Conservation (phyloP, 2,113 vertebrate genomes). For the Siphamia tubifer region DNA sequence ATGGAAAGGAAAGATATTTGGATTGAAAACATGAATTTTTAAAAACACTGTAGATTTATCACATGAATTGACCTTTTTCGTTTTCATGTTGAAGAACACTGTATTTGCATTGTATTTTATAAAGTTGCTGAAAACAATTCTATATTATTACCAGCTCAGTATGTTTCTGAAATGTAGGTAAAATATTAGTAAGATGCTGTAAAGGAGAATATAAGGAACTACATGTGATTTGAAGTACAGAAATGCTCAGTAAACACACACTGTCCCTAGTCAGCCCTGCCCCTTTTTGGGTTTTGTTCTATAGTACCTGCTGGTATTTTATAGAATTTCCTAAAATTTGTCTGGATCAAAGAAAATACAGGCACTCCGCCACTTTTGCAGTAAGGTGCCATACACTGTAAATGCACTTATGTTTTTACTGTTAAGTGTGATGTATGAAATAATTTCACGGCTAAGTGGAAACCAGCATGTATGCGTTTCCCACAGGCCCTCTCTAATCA, state of each 20-base stretch:
- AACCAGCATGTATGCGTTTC: conserved; percentile 51
- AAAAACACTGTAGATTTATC: too few species aligned
- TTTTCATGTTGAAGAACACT: too few species aligned
- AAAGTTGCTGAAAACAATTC: too few species aligned
- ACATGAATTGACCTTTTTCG: too few species aligned
- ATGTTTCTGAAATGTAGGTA: too few species aligned
- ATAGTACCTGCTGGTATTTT: background rate
- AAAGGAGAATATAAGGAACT: too few species aligned
- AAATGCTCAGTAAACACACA: background rate
- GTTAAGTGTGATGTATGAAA: conserved; percentile 60
- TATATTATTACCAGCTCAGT: too few species aligned
- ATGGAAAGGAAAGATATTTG: too few species aligned
- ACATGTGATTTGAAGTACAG: background rate
- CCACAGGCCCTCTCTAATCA: conserved; percentile 67
- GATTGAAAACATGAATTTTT: too few species aligned
- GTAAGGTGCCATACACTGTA: conserved; percentile 25
- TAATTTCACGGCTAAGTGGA: conserved; percentile 67
- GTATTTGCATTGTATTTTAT: too few species aligned
- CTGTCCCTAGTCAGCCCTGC: background rate
- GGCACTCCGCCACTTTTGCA: background rate
- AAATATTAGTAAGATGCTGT: too few species aligned
- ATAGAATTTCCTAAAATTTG: background rate
- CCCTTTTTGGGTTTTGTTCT: background rate
- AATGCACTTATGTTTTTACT: conserved; percentile 44
- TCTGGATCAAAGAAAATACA: background rate